Base-by-base conservation (phyloP, 2,888 invertebrate genomes). In the Pediacus dermestoides region DNA sequence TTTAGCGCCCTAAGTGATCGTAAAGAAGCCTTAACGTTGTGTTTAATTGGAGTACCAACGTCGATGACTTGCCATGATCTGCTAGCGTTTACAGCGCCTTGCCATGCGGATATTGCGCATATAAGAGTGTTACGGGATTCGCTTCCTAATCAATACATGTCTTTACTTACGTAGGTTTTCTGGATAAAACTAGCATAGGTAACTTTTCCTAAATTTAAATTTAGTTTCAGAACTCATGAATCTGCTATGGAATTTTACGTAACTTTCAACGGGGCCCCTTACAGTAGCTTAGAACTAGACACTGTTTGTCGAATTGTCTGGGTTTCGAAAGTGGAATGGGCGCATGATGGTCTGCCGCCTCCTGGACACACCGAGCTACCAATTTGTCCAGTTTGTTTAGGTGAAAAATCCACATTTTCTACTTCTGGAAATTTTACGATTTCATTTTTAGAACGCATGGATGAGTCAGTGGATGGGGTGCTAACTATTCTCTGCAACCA, bases 401-500 rank as follows among this genome's bases (percentile, higher is more conserved):
- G 76, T 75, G 58, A 18, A 18, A 4, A 6, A 6, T 9, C 26
- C 4, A 26, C n/a, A 4, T 6, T 26, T 9, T 7, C 9, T 26
- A 10, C 4, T 9, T 23, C 15, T 23, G 2, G 10, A 12, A 67
- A 67, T n/a, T 67, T n/a, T n/a, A n/a, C n/a, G n/a, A n/a, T n/a
- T n/a, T n/a, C n/a, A n/a, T n/a, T 67, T 45, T 51, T 70, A 70
- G 97, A 99, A 71, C 81, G 95, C 42, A 91, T 92, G 96, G 99
- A 99, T 69, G 99, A 99, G 71, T 93, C 94, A 55, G 93, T 96
- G 7, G 94, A 96, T 65, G 95, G 96, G 7, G 90, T 99, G 45
- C 74, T 99, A 51, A 96, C 95, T 15, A 95, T 99, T 63, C 78
- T 97, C 44, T 99, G 99, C 67, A 97, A 97, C 71, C 99, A 99